phyloP scores from a whole-genome alignment of 2,797 vertebrate species.

The Emydoidea blandingii region DNA sequence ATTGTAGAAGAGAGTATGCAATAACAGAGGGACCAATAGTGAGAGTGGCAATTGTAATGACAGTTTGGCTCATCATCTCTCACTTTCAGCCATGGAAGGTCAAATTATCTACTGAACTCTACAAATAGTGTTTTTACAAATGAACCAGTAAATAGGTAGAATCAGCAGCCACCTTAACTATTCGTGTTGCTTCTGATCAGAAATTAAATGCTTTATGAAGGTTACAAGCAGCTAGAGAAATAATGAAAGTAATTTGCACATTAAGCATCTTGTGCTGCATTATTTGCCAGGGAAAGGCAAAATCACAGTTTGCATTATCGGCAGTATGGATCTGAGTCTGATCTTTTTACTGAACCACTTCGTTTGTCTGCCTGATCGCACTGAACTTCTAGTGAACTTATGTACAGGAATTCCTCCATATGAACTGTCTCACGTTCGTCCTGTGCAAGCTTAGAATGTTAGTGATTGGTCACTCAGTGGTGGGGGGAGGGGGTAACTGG shows the following conservation, averaged over 20 bases:
- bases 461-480: not conserved
- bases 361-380: not conserved
- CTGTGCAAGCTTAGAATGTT: not conserved
- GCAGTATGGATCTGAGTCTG: fast-evolving
- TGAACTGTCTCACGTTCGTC: not conserved
- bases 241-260: not conserved
- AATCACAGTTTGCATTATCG: fast-evolving
- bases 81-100: not conserved
- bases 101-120: not conserved
- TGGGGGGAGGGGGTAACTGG: not conserved
- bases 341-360: not conserved
- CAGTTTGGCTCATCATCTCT: fast-evolving
- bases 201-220: not conserved
- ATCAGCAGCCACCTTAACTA: not conserved
- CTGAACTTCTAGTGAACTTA: not conserved
- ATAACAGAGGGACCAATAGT: not conserved
- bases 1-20: not conserved
- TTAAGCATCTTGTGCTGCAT: not conserved
- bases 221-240: not conserved
- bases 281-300: not conserved
- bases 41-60: not conserved
- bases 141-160: not conserved
- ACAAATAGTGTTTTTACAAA: not conserved
- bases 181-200: not conserved
- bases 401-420: fast-evolving